A percentile compares a stretch with the other conserved stretches of the same genome.
Evolutionary conservation across 2,113 vertebrate genomes (phyloP).

Genomic region (Neoarius graeffei): DNA sequence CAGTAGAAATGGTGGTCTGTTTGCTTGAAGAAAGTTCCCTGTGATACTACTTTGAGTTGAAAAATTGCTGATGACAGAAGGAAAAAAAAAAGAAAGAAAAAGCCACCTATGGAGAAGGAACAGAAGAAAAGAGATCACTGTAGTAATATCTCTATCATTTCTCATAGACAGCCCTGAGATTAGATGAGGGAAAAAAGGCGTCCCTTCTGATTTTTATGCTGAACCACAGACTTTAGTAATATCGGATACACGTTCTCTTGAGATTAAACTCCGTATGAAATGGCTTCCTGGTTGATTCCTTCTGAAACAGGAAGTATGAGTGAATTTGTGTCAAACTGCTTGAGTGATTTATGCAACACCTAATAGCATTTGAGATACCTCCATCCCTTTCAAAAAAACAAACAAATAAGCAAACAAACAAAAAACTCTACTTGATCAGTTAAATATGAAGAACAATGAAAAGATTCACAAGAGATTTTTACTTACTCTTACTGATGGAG

Average conservation of each 20-base stretch:
- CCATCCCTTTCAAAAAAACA: neutral
- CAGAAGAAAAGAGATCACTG: neutral
- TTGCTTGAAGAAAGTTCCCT: neutral
- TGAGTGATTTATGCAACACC: neutral
- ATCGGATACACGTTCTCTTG: neutral
- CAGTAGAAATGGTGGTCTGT: neutral
- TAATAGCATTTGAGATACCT: neutral
- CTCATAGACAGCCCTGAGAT: neutral
- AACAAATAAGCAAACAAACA: no score
- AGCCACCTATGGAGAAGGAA: neutral
- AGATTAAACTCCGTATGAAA: neutral
- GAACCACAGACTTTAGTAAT: neutral
- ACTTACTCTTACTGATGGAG: neutral
- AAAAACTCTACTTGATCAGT: neutral
- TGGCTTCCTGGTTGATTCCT: neutral
- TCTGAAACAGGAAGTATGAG: neutral
- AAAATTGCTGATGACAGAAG: neutral
- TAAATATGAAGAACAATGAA: neutral
- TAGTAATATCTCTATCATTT: constrained; percentile 1
- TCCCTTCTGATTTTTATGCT: neutral
- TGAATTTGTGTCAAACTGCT: neutral
- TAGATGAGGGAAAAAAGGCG: neutral
- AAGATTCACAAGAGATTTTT: neutral
- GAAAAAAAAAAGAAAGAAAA: neutral
- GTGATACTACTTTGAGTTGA: neutral